Evolutionary conservation across 2,888 invertebrate genomes (phyloP).

Genomic region (Phrixothrix hirtus): DNA sequence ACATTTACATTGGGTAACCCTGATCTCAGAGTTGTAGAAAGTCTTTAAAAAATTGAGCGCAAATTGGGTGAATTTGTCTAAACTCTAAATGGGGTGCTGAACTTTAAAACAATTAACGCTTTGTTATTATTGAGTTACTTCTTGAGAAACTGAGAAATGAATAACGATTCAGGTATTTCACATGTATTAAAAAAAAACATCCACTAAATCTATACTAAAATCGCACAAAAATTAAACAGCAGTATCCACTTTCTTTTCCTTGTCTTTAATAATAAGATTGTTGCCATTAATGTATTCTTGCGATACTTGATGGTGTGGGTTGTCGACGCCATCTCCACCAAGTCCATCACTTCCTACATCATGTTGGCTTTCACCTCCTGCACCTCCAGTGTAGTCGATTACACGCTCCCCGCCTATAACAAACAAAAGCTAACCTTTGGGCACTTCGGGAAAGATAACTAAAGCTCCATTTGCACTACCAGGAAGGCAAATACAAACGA

Average conservation of each 20-base stretch:
- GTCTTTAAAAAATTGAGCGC: too few species aligned
- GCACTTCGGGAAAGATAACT: constrained; percentile 4
- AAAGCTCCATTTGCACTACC: background rate
- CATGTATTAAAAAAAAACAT: constrained; percentile 16
- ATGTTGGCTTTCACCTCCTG: constrained; percentile 36
- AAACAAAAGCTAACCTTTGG: constrained; percentile 47
- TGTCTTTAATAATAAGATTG: constrained; percentile 59
- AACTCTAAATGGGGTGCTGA: too few species aligned
- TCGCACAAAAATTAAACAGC: constrained; percentile 57
- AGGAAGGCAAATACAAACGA: constrained; percentile 4
- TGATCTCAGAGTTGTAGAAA: too few species aligned
- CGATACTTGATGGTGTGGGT: constrained; percentile 60
- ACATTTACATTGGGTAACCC: too few species aligned
- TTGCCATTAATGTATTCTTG: constrained; percentile 64
- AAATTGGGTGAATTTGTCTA: too few species aligned
- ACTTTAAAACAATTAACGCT: too few species aligned
- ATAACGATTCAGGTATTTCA: too few species aligned
- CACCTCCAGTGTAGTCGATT: constrained; percentile 54
- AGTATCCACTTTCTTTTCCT: constrained; percentile 63
- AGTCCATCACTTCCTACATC: constrained; percentile 28
- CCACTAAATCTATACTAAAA: constrained; percentile 20
- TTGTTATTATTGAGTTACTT: too few species aligned
- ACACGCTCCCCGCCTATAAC: constrained; percentile 57
- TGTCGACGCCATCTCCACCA: constrained; percentile 54
- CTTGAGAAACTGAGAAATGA: too few species aligned